phyloP scores from a whole-genome alignment of 2,888 invertebrate species.

The Drosophila sordidapex region DNA sequence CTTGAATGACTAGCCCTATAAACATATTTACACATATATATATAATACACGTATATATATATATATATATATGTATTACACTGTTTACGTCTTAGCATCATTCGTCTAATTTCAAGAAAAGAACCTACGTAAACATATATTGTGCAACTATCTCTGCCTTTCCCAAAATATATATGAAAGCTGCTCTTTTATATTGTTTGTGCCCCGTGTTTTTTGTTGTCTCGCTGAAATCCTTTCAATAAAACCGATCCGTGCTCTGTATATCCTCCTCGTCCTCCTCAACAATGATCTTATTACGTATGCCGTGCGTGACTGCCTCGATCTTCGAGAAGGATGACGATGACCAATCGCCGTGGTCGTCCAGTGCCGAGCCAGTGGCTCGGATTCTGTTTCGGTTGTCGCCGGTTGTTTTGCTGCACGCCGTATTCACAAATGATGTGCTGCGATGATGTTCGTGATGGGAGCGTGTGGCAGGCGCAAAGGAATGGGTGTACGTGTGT shows the following conservation, averaged over 20 bases:
- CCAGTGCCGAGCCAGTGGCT: constrained; percentile 52
- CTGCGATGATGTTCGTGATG: constrained; percentile 40
- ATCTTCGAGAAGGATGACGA: constrained; percentile 69
- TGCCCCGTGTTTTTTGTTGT: constrained; percentile 28
- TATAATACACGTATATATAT: neutral
- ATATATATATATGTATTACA: neutral
- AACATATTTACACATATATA: neutral
- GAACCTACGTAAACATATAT: constrained; percentile 8
- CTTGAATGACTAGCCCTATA: constrained; percentile 21
- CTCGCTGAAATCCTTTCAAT: constrained; percentile 84
- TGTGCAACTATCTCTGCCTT: constrained; percentile 26
- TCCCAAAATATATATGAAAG: constrained; percentile 9
- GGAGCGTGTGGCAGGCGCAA: constrained; percentile 13
- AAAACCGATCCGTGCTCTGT: constrained; percentile 83
- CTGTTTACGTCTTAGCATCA: neutral
- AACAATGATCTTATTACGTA: constrained; percentile 81
- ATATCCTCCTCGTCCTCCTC: constrained; percentile 83
- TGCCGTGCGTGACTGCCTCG: constrained; percentile 78
- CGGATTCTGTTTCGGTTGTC: constrained; percentile 26
- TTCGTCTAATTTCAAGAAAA: constrained; percentile 2
- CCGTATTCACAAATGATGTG: constrained; percentile 64
- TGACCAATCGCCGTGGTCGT: constrained; percentile 68
- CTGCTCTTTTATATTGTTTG: neutral
- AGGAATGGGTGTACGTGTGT: constrained; percentile 19
- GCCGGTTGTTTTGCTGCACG: constrained; percentile 38